These are phyloP conservation scores for Andrena hattorfiana DNA, from an alignment of 2,888 invertebrate genomes.

Conservation along the genomic window DNA sequence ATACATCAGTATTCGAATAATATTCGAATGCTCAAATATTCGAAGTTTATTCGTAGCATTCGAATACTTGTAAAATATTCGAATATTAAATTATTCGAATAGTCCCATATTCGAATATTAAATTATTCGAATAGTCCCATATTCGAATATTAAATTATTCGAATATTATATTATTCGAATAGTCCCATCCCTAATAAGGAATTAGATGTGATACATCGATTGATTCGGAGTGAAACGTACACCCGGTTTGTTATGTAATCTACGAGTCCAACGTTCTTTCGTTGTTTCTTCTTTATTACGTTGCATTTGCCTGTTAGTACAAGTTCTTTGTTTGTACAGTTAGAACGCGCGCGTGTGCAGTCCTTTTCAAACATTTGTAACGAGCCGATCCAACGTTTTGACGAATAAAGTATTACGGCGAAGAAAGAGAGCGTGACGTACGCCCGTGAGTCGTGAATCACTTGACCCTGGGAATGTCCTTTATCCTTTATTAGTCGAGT, in stretches of 20 bases:
- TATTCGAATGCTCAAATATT: too few relatives aligned
- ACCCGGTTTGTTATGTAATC: neutral
- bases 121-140: too few relatives aligned
- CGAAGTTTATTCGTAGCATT: too few relatives aligned
- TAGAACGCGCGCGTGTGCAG: neutral
- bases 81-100: too few relatives aligned
- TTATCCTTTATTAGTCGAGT: constrained; percentile 72
- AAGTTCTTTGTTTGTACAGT: constrained; percentile 6
- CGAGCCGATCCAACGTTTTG: neutral
- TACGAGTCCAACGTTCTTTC: neutral
- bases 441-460: constrained; percentile 20
- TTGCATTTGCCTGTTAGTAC: neutral
- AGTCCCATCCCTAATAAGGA: too few relatives aligned
- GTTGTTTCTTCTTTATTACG: neutral
- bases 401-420: neutral
- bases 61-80: too few relatives aligned
- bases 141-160: too few relatives aligned
- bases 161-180: too few relatives aligned
- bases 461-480: constrained; percentile 68
- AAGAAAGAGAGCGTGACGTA: neutral
- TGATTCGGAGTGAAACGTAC: neutral
- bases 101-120: too few relatives aligned
- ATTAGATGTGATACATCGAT: neutral
- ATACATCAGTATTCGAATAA: too few relatives aligned
- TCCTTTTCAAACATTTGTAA: constrained; percentile 17